These are phyloP conservation scores for Idaea dimidiata DNA, from an alignment of 2,888 invertebrate species.

Conservation along the genomic window DNA sequence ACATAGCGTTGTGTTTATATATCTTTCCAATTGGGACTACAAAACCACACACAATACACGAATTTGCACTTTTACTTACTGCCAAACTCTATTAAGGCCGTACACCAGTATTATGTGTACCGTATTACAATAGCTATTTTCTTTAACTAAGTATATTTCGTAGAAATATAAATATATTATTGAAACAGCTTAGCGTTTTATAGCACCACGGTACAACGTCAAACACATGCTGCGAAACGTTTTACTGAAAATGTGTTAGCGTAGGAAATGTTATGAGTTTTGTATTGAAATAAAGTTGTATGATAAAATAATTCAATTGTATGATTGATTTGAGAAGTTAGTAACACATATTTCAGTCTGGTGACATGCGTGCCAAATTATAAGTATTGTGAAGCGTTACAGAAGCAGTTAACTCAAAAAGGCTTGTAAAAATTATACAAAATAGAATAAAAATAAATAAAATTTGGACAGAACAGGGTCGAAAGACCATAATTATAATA, in stretches of 20 bases:
- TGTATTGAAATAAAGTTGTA: constrained; percentile 7
- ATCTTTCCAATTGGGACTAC: background rate
- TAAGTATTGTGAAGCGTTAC: constrained; percentile 8
- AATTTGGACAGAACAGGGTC: background rate
- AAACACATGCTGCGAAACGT: constrained; percentile 37
- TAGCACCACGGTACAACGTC: constrained; percentile 35
- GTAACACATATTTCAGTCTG: constrained; percentile 50
- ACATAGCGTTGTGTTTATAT: background rate
- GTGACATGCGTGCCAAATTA: constrained; percentile 27
- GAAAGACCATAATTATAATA: background rate
- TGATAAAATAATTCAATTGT: constrained; percentile 5
- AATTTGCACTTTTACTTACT: background rate
- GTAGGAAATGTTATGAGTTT: constrained; percentile 22
- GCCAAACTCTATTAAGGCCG: constrained; percentile 32
- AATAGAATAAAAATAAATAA: no score
- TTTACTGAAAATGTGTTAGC: constrained; percentile 52
- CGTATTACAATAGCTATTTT: constrained; percentile 19
- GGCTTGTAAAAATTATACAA: background rate
- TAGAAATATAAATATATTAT: constrained; percentile 8
- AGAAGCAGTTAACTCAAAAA: background rate
- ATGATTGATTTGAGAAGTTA: background rate
- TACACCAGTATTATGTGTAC: constrained; percentile 13
- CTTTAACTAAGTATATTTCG: constrained; percentile 2
- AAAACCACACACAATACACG: constrained; percentile 12
- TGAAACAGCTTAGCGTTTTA: constrained; percentile 24